Base-by-base conservation (phyloP, 2,888 invertebrate species). In the Sabatieria punctata region DNA sequence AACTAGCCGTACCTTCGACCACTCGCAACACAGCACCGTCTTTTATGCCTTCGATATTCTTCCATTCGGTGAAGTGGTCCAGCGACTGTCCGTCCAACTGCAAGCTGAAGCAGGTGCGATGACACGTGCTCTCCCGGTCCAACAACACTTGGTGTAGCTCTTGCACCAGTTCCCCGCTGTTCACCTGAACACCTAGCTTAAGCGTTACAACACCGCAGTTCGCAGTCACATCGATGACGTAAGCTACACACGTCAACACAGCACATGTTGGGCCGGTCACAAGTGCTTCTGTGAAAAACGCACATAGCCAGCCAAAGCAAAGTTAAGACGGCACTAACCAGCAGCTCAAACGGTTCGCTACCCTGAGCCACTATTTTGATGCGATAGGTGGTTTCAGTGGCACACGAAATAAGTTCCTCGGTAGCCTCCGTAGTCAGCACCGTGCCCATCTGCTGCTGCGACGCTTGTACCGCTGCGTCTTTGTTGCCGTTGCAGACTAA, bases 81-180 rank as follows among this genome's bases (percentile, higher is more conserved):
- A 97, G 72, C 0, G 86, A 85, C 46, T 79, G 79, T 30, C 86
- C 86, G 61, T 95, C 88, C 41, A 95, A 72, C 69, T 93, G 91
- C 4, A 45, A 18, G 6, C 89, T 89, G 68, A 97, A 97, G 65
- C 97, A 97, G 1, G 97, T 97, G 46, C 95, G 77, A 65, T 95
- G 93, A 63, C 95, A 97, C 0, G 95, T 93, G 65, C 95, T 91
- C 68, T 97, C 97, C 24, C 93, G 77, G 66, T 97, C 97, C 85
- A 95, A 91, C 43, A 97, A 71, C 52, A 95, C 75, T 71, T 97
- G 95, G 68, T 95, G 93, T 51, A 97, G 89, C 74, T 97, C 97
- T 72, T 80, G 76, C 1, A 97, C 93, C 54, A 97, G 72, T 67
- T 97, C 91, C 82, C 91, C 88, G 65, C 89, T 88, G 22, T 88